Percentiles rank a stretch among this genome's conserved stretches.
Evolutionary conservation across 2,888 invertebrate genomes (phyloP).

Genomic region (Epinotia bilunana): DNA sequence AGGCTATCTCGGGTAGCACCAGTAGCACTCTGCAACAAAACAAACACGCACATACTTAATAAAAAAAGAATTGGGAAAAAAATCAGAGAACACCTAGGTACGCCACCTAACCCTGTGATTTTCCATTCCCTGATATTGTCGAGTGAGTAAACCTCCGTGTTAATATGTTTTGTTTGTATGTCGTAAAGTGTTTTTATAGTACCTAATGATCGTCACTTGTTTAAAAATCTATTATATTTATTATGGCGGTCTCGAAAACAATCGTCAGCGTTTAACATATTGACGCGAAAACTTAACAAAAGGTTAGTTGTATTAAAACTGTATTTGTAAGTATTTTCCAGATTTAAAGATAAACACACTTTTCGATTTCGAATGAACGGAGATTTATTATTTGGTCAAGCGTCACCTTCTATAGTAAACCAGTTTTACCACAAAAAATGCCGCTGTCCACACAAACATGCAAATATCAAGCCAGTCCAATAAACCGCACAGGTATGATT

Average conservation of each 20-base stretch:
- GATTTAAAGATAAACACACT: too few relatives aligned
- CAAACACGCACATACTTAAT: slow-evolving; percentile 31
- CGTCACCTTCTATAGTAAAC: too few relatives aligned
- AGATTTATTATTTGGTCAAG: too few relatives aligned
- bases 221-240: not conserved
- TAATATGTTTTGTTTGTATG: not conserved
- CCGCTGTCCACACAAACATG: too few relatives aligned
- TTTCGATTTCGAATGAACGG: too few relatives aligned
- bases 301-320: too few relatives aligned
- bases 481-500: too few relatives aligned
- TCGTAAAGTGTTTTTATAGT: not conserved
- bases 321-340: too few relatives aligned
- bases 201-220: slow-evolving; percentile 8
- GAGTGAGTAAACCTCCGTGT: not conserved
- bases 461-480: too few relatives aligned
- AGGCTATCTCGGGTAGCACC: slow-evolving; percentile 90
- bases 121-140: not conserved
- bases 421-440: too few relatives aligned
- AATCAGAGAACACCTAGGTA: not conserved
- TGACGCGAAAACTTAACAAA: slow-evolving; percentile 1
- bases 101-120: too few relatives aligned
- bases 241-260: not conserved
- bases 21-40: slow-evolving; percentile 86
- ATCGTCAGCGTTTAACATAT: not conserved
- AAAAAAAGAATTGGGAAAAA: not conserved